These are phyloP conservation scores for Heliconius sara DNA, from an alignment of 2,888 invertebrate species.

Conservation along the genomic window DNA sequence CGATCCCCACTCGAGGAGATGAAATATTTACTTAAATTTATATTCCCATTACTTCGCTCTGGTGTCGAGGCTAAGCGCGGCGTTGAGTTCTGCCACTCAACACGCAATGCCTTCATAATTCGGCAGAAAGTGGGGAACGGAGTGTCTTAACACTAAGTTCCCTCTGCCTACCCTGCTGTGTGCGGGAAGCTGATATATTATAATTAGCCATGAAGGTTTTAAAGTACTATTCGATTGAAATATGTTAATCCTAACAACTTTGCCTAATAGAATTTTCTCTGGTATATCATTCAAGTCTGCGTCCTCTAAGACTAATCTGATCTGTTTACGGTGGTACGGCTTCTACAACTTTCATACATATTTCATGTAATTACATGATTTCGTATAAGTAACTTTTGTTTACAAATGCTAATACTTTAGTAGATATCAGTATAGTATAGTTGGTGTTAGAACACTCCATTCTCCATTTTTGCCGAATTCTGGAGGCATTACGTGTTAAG, in stretches of 20 bases:
- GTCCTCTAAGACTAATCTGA: slow-evolving; percentile 38
- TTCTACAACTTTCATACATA: slow-evolving; percentile 29
- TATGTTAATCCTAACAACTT: slow-evolving; percentile 5
- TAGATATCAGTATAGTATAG: neutral
- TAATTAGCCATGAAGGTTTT: neutral
- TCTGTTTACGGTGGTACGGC: slow-evolving; percentile 35
- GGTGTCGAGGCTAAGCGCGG: too few species aligned
- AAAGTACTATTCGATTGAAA: neutral
- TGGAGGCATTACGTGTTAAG: neutral
- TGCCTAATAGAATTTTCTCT: slow-evolving; percentile 37
- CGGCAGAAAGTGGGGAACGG: too few species aligned
- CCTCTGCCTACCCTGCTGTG: too few species aligned
- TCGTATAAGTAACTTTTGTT: neutral
- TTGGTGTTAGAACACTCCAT: neutral
- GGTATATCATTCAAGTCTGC: slow-evolving; percentile 30
- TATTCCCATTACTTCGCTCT: too few species aligned
- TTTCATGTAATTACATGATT: slow-evolving; percentile 7
- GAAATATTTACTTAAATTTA: too few species aligned
- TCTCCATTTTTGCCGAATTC: neutral
- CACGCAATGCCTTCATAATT: too few species aligned
- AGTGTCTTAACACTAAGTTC: too few species aligned
- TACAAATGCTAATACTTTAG: neutral
- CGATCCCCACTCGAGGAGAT: too few species aligned
- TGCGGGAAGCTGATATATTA: neutral
- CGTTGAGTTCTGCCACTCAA: too few species aligned